These are phyloP conservation scores for Hozukius guyotensis DNA, from an alignment of 2,797 vertebrate genomes.

Conservation along the genomic window DNA sequence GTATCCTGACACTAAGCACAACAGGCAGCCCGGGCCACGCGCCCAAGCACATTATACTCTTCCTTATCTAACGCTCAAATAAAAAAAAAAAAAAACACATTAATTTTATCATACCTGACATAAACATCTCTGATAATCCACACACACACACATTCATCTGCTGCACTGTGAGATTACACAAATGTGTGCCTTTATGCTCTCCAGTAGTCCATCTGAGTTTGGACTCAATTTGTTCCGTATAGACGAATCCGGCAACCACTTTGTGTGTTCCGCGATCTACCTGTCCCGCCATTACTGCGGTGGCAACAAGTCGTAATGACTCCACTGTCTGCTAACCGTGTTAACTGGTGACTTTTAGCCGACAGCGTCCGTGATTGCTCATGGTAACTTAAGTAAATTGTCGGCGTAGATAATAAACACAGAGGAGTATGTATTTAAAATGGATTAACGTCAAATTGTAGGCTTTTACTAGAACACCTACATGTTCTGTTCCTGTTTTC, in stretches of 20 bases:
- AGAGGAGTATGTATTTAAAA: too few species aligned
- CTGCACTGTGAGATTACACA: conserved; percentile 14
- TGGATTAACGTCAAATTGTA: too few species aligned
- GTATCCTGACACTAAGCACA: conserved; percentile 71
- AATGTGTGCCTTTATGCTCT: conserved; percentile 19
- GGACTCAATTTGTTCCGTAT: conserved; percentile 12
- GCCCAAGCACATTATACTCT: conserved; percentile 75
- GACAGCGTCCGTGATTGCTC: too few species aligned
- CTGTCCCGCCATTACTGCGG: too few species aligned
- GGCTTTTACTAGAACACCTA: too few species aligned
- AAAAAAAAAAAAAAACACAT: conserved; percentile 15
- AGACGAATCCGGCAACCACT: not conserved
- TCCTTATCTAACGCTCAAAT: conserved; percentile 53
- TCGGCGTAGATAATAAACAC: too few species aligned
- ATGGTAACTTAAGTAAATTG: too few species aligned
- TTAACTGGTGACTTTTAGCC: too few species aligned
- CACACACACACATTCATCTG: not conserved
- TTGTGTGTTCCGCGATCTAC: too few species aligned
- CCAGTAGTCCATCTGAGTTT: conserved; percentile 20
- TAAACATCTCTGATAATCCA: conserved; percentile 23
- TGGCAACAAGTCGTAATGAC: too few species aligned
- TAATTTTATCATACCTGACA: conserved; percentile 46
- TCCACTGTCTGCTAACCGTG: too few species aligned
- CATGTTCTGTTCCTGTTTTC: too few species aligned
- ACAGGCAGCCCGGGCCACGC: conserved; percentile 68